Evolutionary conservation across 2,888 invertebrate genomes (phyloP).

Genomic region (Pristionchus mayeri): DNA sequence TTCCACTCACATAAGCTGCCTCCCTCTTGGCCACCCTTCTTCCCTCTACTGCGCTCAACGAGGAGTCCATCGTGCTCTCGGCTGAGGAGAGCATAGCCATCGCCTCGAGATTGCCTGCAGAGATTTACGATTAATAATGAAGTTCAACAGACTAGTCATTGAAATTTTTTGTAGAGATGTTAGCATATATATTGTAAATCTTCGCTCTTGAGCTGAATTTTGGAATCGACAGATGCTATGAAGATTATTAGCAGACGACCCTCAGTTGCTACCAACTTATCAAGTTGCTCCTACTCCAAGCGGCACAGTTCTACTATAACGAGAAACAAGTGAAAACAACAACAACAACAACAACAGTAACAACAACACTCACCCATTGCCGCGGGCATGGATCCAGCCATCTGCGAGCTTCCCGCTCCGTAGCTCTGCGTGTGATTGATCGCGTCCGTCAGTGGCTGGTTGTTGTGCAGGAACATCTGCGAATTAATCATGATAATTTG

Average conservation of each 20-base stretch:
- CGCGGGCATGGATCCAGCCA: background rate
- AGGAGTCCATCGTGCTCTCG: conserved; percentile 32
- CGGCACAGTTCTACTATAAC: background rate
- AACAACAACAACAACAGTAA: background rate
- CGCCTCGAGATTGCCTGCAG: conserved; percentile 47
- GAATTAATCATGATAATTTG: too few species aligned
- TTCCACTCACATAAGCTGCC: conserved; percentile 40
- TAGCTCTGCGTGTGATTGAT: conserved; percentile 54
- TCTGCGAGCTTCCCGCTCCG: background rate
- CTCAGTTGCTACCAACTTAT: too few species aligned
- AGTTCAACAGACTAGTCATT: too few species aligned
- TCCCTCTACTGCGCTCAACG: background rate
- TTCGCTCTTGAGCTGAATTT: too few species aligned
- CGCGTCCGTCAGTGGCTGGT: conserved; percentile 66
- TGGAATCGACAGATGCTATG: too few species aligned
- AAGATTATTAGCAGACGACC: too few species aligned
- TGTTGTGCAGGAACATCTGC: conserved; percentile 69
- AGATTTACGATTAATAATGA: background rate
- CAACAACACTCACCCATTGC: conserved; percentile 15
- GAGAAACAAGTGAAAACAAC: background rate
- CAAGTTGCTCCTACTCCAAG: background rate
- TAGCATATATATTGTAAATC: too few species aligned
- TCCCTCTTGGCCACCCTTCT: conserved; percentile 4
- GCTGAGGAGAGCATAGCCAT: conserved; percentile 35
- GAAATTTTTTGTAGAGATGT: too few species aligned